phyloP scores from a whole-genome alignment of 2,888 invertebrate species.

The Lithosia quadra region DNA sequence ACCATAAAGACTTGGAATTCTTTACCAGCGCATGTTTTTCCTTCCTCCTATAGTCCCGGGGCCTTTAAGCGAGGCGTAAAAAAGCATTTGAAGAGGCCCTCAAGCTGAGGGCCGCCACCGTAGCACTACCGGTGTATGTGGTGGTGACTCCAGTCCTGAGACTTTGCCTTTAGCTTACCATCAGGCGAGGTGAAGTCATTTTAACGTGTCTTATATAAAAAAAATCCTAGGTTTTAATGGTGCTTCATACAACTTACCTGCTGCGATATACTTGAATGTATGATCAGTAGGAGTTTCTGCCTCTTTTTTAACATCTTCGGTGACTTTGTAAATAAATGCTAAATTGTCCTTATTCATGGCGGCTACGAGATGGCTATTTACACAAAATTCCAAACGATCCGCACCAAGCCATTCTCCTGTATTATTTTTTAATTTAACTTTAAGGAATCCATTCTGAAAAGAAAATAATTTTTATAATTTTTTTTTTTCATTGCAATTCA shows the following conservation, averaged over 20 bases:
- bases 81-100: too few relatives aligned
- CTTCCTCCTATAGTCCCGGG: too few relatives aligned
- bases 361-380: background rate
- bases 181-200: too few relatives aligned
- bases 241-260: background rate
- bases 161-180: too few relatives aligned
- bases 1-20: too few relatives aligned
- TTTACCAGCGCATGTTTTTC: too few relatives aligned
- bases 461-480: background rate
- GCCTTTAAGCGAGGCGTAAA: too few relatives aligned
- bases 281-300: background rate
- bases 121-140: too few relatives aligned
- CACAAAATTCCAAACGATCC: conserved; percentile 2
- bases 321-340: background rate
- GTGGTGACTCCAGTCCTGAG: too few relatives aligned
- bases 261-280: background rate
- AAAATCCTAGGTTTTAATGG: background rate
- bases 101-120: too few relatives aligned
- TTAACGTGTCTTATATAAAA: too few relatives aligned
- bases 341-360: background rate
- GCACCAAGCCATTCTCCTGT: background rate
- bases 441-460: background rate
- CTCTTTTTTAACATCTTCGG: background rate
- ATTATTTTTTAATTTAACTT: background rate
- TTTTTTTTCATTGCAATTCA: too few relatives aligned